These are phyloP conservation scores for Papilio aristodemus DNA, from an alignment of 1,140 invertebrate species.

Conservation along the genomic window DNA sequence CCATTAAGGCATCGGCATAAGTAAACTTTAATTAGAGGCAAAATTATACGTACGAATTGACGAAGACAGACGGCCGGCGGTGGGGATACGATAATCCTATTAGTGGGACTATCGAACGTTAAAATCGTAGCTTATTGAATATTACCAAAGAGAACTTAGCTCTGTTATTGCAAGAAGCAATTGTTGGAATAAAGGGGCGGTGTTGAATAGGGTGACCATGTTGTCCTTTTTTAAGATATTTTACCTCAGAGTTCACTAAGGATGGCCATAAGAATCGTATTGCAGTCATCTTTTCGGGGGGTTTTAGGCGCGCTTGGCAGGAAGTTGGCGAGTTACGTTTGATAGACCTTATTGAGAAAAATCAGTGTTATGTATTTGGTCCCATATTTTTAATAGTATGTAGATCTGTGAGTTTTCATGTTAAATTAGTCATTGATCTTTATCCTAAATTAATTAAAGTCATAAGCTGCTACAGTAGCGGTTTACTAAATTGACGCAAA, in stretches of 20 bases:
- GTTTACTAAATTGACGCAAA: too few relatives aligned
- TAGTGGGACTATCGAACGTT: slow-evolving; percentile 45
- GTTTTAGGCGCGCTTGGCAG: too few relatives aligned
- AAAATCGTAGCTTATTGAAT: slow-evolving; percentile 39
- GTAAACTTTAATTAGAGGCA: slow-evolving; percentile 36
- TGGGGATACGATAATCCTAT: slow-evolving; percentile 43
- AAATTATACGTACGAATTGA: slow-evolving; percentile 16
- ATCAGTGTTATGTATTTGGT: too few relatives aligned
- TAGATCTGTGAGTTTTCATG: too few relatives aligned
- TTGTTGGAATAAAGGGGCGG: slow-evolving; percentile 24
- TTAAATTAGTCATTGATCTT: too few relatives aligned
- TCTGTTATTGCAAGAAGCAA: slow-evolving; percentile 32
- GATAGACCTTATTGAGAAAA: too few relatives aligned
- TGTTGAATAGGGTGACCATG: slow-evolving; percentile 13
- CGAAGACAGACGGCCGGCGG: background rate
- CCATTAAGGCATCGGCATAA: slow-evolving; percentile 34
- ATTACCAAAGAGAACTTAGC: slow-evolving; percentile 30
- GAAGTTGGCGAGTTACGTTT: too few relatives aligned
- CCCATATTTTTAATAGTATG: too few relatives aligned
- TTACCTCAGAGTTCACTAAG: background rate
- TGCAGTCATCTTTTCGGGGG: too few relatives aligned
- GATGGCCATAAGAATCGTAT: too few relatives aligned
- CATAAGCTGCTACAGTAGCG: too few relatives aligned
- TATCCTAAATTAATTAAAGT: too few relatives aligned
- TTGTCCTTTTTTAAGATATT: background rate